Conservation (phyloP, 2,113 vertebrate genomes). For the Leiothrix lutea region DNA sequence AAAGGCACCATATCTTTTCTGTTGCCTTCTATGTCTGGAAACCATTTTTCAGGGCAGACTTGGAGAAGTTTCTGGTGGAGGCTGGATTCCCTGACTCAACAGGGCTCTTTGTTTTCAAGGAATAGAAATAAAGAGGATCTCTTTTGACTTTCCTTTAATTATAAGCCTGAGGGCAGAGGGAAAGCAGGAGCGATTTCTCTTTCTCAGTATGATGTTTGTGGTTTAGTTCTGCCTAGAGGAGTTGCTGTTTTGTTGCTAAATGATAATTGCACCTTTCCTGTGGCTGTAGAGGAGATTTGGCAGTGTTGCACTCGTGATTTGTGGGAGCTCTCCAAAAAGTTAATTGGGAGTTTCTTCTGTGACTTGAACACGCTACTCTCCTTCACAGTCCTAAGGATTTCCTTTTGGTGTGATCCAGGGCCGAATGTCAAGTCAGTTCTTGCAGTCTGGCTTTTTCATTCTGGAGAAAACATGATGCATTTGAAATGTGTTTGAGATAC, state of each 20-base stretch:
- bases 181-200: slow-evolving; percentile 1
- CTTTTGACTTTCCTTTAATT: slow-evolving; percentile 36
- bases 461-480: neutral
- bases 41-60: neutral
- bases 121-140: slow-evolving; percentile 27
- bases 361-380: neutral
- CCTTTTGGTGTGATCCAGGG: neutral
- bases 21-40: neutral
- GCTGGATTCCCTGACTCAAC: neutral
- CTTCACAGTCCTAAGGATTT: neutral
- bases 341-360: neutral
- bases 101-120: slow-evolving; percentile 31
- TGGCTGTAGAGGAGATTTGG: neutral
- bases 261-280: slow-evolving; percentile 5
- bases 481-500: slow-evolving; percentile 13
- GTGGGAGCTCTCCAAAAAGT: neutral
- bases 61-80: neutral
- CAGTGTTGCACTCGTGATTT: neutral
- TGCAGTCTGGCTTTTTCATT: slow-evolving; percentile 19
- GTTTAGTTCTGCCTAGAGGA: slow-evolving; percentile 34
- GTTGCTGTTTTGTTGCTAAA: slow-evolving; percentile 40
- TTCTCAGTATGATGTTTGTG: slow-evolving; percentile 4
- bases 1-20: neutral
- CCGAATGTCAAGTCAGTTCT: slow-evolving; percentile 50
- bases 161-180: neutral